Evolutionary conservation across 2,888 invertebrate genomes (phyloP).

Genomic region (Temnothorax ravouxi): DNA sequence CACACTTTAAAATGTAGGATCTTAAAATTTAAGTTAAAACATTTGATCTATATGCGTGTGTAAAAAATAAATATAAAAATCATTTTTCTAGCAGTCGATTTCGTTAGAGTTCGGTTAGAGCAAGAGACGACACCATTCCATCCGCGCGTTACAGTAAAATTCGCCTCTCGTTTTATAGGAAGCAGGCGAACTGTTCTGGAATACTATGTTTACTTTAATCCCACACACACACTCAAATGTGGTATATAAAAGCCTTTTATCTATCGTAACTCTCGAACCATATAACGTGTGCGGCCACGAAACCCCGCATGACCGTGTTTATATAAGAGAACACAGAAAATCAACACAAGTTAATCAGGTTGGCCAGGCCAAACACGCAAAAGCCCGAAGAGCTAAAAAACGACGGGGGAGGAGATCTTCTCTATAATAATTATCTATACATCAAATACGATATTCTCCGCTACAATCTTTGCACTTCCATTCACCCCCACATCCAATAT

Average conservation of each 20-base stretch:
- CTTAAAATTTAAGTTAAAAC: not conserved
- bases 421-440: not conserved
- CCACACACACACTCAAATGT: constrained; percentile 11
- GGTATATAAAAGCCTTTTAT: constrained; percentile 49
- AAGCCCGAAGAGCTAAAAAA: not conserved
- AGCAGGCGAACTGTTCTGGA: constrained; percentile 28
- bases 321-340: constrained; percentile 61
- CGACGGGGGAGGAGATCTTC: not conserved
- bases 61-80: constrained; percentile 33
- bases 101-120: not conserved
- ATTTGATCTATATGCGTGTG: not conserved
- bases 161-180: not conserved
- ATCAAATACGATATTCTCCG: not conserved
- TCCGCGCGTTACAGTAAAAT: not conserved
- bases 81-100: not conserved
- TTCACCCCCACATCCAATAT: not conserved
- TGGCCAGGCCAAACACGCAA: constrained; percentile 18
- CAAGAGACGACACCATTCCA: constrained; percentile 22
- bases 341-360: constrained; percentile 64
- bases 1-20: not conserved
- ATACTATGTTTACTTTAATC: constrained; percentile 35
- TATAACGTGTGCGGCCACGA: constrained; percentile 46
- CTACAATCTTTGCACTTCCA: not conserved
- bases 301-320: constrained; percentile 43
- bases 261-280: constrained; percentile 52